A percentile compares a stretch with the other conserved stretches of the same genome.
These are phyloP conservation scores for Anarsia innoxiella DNA, from an alignment of 2,888 invertebrate genomes.

Conservation along the genomic window DNA sequence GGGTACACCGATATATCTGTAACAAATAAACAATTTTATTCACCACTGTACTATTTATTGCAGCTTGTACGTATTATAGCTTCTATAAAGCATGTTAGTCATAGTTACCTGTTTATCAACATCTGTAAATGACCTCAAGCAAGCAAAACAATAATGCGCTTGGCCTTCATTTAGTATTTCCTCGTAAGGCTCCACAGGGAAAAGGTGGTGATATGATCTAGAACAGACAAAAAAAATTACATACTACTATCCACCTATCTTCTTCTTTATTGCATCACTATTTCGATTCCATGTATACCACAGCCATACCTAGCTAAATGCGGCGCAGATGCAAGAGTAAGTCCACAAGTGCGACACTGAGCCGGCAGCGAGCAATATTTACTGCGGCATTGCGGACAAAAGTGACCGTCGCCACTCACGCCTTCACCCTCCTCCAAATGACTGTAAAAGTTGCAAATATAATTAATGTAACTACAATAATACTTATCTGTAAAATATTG, in stretches of 20 bases:
- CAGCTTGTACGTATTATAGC: too few relatives aligned
- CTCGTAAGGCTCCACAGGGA: slow-evolving; percentile 90
- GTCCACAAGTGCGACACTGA: slow-evolving; percentile 95
- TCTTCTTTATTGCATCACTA: too few relatives aligned
- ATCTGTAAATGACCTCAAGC: slow-evolving; percentile 79
- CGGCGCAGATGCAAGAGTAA: slow-evolving; percentile 97
- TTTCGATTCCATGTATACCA: too few relatives aligned
- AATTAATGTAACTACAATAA: too few relatives aligned
- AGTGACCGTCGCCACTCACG: slow-evolving; percentile 84
- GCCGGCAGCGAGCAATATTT: slow-evolving; percentile 99
- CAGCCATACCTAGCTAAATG: slow-evolving; percentile 86
- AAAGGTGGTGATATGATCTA: slow-evolving; percentile 97
- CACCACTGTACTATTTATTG: too few relatives aligned
- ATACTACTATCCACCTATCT: too few relatives aligned
- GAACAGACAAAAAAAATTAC: too few relatives aligned
- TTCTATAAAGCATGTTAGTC: too few relatives aligned
- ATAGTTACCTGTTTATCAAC: slow-evolving; percentile 85
- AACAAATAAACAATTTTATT: too few relatives aligned
- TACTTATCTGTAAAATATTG: too few relatives aligned
- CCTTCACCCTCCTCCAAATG: slow-evolving; percentile 87
- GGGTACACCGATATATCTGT: slow-evolving; percentile 87
- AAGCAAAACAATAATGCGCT: slow-evolving; percentile 81
- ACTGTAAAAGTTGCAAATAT: too few relatives aligned
- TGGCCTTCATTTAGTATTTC: slow-evolving; percentile 80
- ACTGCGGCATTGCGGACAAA: slow-evolving; percentile 96